These are phyloP conservation scores for Platygyra sinensis DNA, from an alignment of 64 coral and sea anemone species.

Conservation along the genomic window DNA sequence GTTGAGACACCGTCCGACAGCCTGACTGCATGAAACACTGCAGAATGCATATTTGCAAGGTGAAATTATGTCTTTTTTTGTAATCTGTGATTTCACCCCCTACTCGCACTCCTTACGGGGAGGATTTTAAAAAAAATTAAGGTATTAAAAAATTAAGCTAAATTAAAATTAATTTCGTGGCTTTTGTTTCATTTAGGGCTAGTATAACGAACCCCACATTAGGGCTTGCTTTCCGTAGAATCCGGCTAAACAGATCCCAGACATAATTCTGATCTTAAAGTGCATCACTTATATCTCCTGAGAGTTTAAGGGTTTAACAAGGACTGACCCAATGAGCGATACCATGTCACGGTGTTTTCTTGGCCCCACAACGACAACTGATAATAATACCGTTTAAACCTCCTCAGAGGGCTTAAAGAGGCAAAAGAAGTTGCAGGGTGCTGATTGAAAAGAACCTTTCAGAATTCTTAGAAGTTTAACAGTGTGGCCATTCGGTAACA, in stretches of 20 bases:
- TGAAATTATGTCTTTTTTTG: too few relatives aligned
- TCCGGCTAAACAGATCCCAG: neutral
- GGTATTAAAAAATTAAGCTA: too few relatives aligned
- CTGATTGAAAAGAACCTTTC: neutral
- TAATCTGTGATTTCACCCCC: neutral
- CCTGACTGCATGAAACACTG: too few relatives aligned
- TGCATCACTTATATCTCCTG: too few relatives aligned
- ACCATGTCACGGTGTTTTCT: neutral
- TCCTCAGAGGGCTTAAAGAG: neutral
- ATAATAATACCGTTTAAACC: neutral
- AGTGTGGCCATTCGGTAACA: neutral
- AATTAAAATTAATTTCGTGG: neutral
- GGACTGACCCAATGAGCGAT: neutral
- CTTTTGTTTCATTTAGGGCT: neutral
- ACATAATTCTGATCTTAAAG: too few relatives aligned
- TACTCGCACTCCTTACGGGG: neutral
- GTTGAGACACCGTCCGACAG: too few relatives aligned
- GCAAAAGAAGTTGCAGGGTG: neutral
- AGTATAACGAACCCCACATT: neutral
- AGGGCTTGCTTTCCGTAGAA: neutral
- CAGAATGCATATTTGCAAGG: too few relatives aligned
- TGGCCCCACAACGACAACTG: neutral
- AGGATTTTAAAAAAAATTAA: neutral
- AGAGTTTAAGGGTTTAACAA: too few relatives aligned
- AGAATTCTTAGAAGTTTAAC: neutral